phyloP scores from a whole-genome alignment of 53 echinoderm and acorn worm species.

The Apostichopus leukothele region DNA sequence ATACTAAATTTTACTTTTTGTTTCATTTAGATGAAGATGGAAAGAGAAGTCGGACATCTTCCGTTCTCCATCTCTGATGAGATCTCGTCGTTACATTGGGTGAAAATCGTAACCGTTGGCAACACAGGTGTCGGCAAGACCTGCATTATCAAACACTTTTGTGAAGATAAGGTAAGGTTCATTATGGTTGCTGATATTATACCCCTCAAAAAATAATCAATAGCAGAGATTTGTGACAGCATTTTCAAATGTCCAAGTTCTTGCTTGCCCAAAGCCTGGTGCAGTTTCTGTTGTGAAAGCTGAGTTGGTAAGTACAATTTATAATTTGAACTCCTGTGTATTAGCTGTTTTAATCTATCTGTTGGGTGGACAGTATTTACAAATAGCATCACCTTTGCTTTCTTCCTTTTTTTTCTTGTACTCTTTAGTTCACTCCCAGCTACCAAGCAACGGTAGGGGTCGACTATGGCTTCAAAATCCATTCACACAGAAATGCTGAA shows the following conservation, averaged over 20 bases:
- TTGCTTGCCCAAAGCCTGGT: too few relatives aligned
- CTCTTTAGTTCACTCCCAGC: slow-evolving; percentile 72
- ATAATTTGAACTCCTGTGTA: too few relatives aligned
- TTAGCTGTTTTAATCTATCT: too few relatives aligned
- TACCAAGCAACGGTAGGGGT: slow-evolving; percentile 96
- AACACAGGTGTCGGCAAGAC: slow-evolving; percentile 89
- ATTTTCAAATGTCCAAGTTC: too few relatives aligned
- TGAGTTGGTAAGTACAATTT: too few relatives aligned
- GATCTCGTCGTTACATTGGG: slow-evolving; percentile 72
- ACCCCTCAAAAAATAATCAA: neutral
- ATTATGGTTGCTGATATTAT: neutral
- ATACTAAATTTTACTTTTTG: too few relatives aligned
- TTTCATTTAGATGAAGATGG: slow-evolving; percentile 52
- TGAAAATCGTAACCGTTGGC: slow-evolving; percentile 82
- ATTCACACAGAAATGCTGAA: slow-evolving; percentile 21
- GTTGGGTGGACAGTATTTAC: too few relatives aligned
- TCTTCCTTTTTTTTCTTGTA: too few relatives aligned
- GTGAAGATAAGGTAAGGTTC: slow-evolving; percentile 81
- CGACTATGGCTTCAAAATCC: slow-evolving; percentile 97
- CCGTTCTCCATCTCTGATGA: slow-evolving; percentile 63
- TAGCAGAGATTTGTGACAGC: too few relatives aligned
- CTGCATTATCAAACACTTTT: slow-evolving; percentile 94
- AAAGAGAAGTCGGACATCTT: slow-evolving; percentile 76
- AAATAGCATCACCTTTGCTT: too few relatives aligned
- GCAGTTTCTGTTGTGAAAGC: too few relatives aligned